A percentile compares a stretch with the other conserved stretches of the same genome.
These are phyloP conservation scores for Echinops telfairi DNA, from an alignment of 2,113 vertebrate species.

Conservation along the genomic window DNA sequence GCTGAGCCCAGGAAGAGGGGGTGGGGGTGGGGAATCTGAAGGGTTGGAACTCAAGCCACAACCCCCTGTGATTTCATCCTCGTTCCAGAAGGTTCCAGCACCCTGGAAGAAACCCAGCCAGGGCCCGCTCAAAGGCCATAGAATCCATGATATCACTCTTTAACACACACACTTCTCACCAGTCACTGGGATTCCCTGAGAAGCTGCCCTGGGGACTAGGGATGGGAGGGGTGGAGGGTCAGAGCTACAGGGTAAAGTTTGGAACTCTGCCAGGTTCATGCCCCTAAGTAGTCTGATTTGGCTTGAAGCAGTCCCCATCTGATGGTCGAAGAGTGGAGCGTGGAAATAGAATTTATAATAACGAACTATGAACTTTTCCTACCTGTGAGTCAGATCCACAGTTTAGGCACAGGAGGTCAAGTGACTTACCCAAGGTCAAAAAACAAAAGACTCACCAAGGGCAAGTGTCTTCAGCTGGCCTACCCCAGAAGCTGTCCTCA, in stretches of 20 bases:
- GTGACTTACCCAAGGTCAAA: background rate
- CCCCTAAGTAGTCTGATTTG: background rate
- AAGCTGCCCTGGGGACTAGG: background rate
- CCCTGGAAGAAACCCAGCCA: background rate
- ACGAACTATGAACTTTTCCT: background rate
- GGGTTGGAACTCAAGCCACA: background rate
- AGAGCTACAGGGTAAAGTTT: background rate
- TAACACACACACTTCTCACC: background rate
- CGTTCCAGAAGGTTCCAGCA: constrained; percentile 53
- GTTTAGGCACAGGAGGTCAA: background rate
- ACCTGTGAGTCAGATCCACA: constrained; percentile 10
- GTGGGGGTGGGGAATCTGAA: background rate
- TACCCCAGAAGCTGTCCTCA: background rate
- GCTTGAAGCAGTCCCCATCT: constrained; percentile 28
- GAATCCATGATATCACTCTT: background rate
- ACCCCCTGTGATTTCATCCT: background rate
- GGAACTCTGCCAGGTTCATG: background rate
- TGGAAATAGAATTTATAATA: background rate
- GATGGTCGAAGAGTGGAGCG: background rate
- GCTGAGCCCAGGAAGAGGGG: background rate
- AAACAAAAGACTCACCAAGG: background rate
- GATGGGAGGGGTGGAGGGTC: too few relatives aligned
- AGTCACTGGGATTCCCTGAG: background rate
- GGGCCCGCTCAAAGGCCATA: background rate
- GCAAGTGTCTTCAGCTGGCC: background rate